phyloP scores from a whole-genome alignment of 2,888 invertebrate genomes.

The Parnassius orleans region DNA sequence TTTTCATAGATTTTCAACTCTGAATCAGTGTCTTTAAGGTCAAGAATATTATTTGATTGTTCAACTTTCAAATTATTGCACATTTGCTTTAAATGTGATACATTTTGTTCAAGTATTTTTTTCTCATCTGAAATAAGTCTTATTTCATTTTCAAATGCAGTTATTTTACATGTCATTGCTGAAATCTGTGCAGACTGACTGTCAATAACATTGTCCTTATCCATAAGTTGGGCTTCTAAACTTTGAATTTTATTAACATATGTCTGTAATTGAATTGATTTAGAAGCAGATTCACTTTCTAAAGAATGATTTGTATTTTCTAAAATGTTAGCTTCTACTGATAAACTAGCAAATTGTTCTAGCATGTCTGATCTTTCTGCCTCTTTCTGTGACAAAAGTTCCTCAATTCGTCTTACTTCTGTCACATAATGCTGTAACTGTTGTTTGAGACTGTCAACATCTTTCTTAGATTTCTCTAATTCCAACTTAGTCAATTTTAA shows the following conservation, averaged over 20 bases:
- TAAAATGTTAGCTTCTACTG: slow-evolving; percentile 87
- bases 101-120: slow-evolving; percentile 64
- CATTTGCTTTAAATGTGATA: slow-evolving; percentile 68
- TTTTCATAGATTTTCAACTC: slow-evolving; percentile 72
- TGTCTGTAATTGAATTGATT: slow-evolving; percentile 80
- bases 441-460: slow-evolving; percentile 87
- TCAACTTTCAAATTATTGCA: slow-evolving; percentile 62
- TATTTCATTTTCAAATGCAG: slow-evolving; percentile 67
- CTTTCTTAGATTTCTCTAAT: slow-evolving; percentile 84
- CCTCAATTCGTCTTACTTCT: slow-evolving; percentile 90
- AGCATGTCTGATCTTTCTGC: slow-evolving; percentile 89
- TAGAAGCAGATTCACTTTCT: slow-evolving; percentile 88
- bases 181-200: slow-evolving; percentile 60
- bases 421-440: slow-evolving; percentile 91
- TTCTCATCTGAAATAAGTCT: slow-evolving; percentile 70
- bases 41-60: slow-evolving; percentile 44
- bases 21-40: slow-evolving; percentile 56
- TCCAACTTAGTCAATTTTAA: slow-evolving; percentile 83
- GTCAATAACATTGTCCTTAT: slow-evolving; percentile 69
- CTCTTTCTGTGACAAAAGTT: slow-evolving; percentile 87
- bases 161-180: slow-evolving; percentile 62
- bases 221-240: slow-evolving; percentile 83
- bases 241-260: slow-evolving; percentile 74
- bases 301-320: slow-evolving; percentile 90
- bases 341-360: slow-evolving; percentile 88